A percentile compares a stretch with the other conserved stretches of the same genome.
phyloP scores from a whole-genome alignment of 2,888 invertebrate species.

The Gonocerus acuteangulatus region DNA sequence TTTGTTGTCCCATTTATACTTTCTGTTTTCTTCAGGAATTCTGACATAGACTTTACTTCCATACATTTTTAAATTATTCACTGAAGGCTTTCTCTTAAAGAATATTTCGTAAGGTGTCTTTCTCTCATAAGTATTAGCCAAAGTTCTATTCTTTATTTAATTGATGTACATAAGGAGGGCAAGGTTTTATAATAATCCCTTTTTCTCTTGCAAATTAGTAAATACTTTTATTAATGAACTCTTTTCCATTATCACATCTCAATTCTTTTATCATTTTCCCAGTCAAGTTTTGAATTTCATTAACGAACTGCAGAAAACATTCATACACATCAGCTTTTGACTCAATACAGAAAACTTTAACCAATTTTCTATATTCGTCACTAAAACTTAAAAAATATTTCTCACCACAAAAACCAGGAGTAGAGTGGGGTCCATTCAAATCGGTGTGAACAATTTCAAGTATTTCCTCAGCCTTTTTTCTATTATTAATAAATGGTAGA shows the following conservation, averaged over 20 bases:
- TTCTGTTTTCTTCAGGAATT: no score
- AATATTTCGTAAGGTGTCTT: background rate
- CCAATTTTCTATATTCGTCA: background rate
- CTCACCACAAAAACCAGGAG: background rate
- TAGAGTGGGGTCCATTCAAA: slow-evolving; percentile 6
- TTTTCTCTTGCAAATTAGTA: slow-evolving; percentile 7
- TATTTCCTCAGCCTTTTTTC: slow-evolving; percentile 5
- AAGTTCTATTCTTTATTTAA: background rate
- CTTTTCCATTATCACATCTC: slow-evolving; percentile 3
- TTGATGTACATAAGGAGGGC: background rate
- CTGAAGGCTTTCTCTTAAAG: background rate
- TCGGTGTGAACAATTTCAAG: slow-evolving; percentile 2
- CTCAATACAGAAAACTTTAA: background rate
- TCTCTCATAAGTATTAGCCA: background rate
- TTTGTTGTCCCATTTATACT: background rate
- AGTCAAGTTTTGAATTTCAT: slow-evolving; percentile 2
- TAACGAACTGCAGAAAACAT: background rate
- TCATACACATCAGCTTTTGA: background rate
- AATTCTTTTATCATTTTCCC: slow-evolving; percentile 1
- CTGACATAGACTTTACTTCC: no score
- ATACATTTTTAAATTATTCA: background rate
- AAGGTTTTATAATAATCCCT: background rate
- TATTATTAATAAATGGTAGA: slow-evolving; percentile 5
- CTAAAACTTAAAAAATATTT: slow-evolving; percentile 11
- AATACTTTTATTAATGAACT: background rate